A percentile compares a stretch with the other conserved stretches of the same genome.
These are phyloP conservation scores for Gallinago nigripennis DNA, from an alignment of 2,797 vertebrate species.

Conservation along the genomic window DNA sequence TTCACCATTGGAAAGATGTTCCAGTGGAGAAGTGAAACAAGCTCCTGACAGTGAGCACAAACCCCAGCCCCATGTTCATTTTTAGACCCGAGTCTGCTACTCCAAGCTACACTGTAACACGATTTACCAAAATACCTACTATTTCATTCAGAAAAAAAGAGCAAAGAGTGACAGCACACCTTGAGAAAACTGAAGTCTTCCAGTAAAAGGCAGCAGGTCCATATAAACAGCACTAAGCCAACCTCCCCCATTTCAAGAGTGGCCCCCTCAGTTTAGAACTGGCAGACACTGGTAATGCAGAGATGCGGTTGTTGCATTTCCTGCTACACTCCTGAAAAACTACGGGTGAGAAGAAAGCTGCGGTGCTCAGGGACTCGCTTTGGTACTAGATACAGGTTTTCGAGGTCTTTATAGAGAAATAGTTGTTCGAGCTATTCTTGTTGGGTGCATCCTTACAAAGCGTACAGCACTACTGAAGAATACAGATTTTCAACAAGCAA, in stretches of 20 bases:
- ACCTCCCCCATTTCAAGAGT: background rate
- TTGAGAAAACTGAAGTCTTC: background rate
- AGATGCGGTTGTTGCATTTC: background rate
- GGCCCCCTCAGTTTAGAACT: background rate
- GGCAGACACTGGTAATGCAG: background rate
- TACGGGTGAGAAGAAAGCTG: background rate
- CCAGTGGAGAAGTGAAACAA: background rate
- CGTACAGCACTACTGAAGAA: background rate
- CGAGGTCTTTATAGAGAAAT: background rate
- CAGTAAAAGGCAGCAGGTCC: background rate
- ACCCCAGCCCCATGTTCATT: rapidly evolving
- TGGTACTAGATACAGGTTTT: background rate
- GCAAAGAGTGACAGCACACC: background rate
- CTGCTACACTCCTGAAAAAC: background rate
- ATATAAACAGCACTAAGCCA: rapidly evolving
- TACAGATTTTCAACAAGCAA: background rate
- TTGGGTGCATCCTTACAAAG: background rate
- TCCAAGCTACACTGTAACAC: background rate
- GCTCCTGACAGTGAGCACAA: background rate
- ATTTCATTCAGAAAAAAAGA: background rate
- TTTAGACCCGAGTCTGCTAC: background rate
- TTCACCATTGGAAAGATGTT: background rate
- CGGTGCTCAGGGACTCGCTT: background rate
- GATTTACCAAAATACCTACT: background rate
- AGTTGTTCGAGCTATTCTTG: background rate